Base-by-base conservation (phyloP, 2,888 invertebrate genomes). In the Lochmaea crataegi region DNA sequence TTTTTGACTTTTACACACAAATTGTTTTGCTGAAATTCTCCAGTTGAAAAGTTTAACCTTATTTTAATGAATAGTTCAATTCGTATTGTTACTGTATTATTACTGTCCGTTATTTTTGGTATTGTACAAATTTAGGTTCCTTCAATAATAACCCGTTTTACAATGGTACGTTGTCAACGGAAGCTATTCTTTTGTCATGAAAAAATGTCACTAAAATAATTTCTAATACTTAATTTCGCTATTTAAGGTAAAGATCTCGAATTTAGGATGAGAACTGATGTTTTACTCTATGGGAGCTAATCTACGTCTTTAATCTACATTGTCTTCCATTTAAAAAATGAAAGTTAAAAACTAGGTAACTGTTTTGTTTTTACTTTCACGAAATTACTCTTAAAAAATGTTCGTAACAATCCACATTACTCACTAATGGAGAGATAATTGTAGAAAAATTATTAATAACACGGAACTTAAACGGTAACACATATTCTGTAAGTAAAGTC, bases 291-390 rank as follows among this genome's bases (percentile, higher is more conserved):
- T 42, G 42, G 16, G 1, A 12, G 42, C 18, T 42, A 42, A 63
- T 63, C 61, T 18, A 12, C 5, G 42, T 63, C 11, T 16, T 63
- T 18, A 63, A 63, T 63, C 61, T 63, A 63, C 5, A 63, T 42
- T 42, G 42, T 42, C 41, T 18, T 18, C n/a, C 16, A 32, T 61
- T 41, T 41, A 42, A 63, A 58, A 63, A 42, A 63, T 41, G 61
- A 63, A 63, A 63, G 61, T 42, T 63, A 63, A 42, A 42, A 41
- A 63, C 42, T 41, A 9, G 61, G 41, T 61, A 61, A 2, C 2
- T 16, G 61, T 38, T 63, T 32, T 38, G 16, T 12, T 38, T 60
- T 16, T 63, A 63, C 61, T 63, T 63, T 63, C 61, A 16, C 42
- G 61, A 60, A 14, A 57, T 57, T 22, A 18, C 7, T 38, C 7